Percentiles rank a stretch among this genome's conserved stretches.
Conservation (phyloP, 2,797 vertebrate species). For the Cossypha heuglini region DNA sequence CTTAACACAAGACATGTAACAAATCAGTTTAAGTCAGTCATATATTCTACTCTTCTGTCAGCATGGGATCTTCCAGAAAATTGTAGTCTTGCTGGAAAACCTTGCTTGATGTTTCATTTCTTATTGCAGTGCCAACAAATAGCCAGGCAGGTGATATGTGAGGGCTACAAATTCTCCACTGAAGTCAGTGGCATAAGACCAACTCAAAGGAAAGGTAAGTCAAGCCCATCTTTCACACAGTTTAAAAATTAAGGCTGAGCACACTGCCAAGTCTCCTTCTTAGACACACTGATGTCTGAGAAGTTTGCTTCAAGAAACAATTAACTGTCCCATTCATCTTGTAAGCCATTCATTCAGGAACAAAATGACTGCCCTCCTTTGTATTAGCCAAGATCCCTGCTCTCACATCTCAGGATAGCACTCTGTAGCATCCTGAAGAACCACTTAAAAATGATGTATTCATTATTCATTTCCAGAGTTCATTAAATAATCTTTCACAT, state of each 20-base stretch:
- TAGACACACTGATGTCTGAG: not conserved
- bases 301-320: not conserved
- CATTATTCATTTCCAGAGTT: conserved; percentile 13
- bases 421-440: not conserved
- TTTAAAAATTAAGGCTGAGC: not conserved
- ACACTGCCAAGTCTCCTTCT: not conserved
- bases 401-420: not conserved
- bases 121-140: not conserved
- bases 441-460: not conserved
- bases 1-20: not conserved
- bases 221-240: not conserved
- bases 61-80: not conserved
- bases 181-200: not conserved
- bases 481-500: conserved; percentile 6
- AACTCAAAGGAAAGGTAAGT: not conserved
- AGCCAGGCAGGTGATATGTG: not conserved
- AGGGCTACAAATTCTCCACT: not conserved
- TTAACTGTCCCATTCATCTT: not conserved
- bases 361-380: not conserved
- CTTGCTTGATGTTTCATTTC: not conserved
- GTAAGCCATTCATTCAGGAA: conserved; percentile 2
- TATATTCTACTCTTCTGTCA: not conserved
- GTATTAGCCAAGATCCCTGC: not conserved
- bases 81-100: not conserved
- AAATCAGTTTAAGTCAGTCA: not conserved